Percentiles rank a stretch among this genome's conserved stretches.
Conservation (phyloP, 2,797 vertebrate genomes). For the Sebastes baramenuke region DNA sequence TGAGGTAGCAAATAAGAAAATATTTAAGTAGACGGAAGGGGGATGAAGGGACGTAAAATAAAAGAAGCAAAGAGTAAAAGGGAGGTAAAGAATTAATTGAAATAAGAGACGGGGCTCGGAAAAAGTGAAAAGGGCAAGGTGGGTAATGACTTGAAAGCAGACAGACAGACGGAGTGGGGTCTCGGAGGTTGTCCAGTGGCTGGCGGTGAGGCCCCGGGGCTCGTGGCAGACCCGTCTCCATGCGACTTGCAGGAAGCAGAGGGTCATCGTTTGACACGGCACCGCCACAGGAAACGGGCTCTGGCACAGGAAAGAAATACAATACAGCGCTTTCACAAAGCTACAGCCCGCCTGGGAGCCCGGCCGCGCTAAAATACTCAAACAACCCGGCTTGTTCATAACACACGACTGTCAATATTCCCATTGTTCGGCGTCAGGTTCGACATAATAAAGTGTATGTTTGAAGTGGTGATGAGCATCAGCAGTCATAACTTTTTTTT, state of each 20-base stretch:
- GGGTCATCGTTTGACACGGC: conserved; percentile 88
- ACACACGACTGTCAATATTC: conserved; percentile 71
- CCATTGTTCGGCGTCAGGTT: conserved; percentile 63
- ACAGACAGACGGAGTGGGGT: not conserved
- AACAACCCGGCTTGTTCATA: conserved; percentile 72
- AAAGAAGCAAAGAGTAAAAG: not conserved
- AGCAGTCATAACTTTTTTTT: conserved; percentile 17
- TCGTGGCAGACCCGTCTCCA: conserved; percentile 87
- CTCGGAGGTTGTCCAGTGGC: conserved; percentile 62
- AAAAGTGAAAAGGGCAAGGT: conserved; percentile 18
- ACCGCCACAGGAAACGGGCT: conserved; percentile 88
- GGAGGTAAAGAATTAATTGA: not conserved
- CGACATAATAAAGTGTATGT: conserved; percentile 67
- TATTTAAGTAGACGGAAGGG: not conserved
- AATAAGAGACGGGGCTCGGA: not conserved
- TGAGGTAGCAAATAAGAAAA: conserved; percentile 14
- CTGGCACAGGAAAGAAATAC: conserved; percentile 94
- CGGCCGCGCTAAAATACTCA: conserved; percentile 73
- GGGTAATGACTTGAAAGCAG: conserved; percentile 41
- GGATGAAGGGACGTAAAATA: not conserved
- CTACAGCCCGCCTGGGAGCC: conserved; percentile 72
- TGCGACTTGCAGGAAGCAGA: conserved; percentile 89
- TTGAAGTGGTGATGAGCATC: conserved; percentile 49
- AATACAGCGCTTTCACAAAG: conserved; percentile 85
- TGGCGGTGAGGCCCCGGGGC: conserved; percentile 79